Evolutionary conservation across 2,888 invertebrate genomes (phyloP), one percentile per base, ranked within the genome.

Genomic region (Latrodectus hesperus): DNA sequence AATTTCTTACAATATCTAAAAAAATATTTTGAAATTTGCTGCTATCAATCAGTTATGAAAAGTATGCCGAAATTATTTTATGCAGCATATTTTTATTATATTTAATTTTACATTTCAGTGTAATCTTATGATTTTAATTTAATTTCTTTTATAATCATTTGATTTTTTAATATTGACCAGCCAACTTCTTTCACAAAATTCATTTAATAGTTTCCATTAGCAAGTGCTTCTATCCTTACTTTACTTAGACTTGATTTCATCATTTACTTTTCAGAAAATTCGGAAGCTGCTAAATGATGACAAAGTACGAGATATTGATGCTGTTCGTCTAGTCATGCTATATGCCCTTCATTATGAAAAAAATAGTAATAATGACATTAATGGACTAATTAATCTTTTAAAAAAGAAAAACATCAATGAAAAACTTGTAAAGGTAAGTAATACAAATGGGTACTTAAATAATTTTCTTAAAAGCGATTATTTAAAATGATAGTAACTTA

Each of bases 301-400:
- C 60, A 94, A 95, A 84, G 94, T 95, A 14, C 94, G 95, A 14
- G 94, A 96, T 90, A 93, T 95, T 80, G 99, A 99, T 93, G 96
- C 96, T 0, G 94, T 96, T 0, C 95, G 97, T 90, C 93, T 99
- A 81, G 98, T 99, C 0, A 95, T 98, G 92, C 93, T 99, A 52
- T 99, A 99, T 93, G 97, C 97, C 0, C 93, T 99, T 26, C 95
- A 97, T 53, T 99, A 99, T 93, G 98, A 98, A 93, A 95, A 96
- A 90, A 96, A 98, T 92, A 95, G 95, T 78, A 96, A 95, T 92
- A 97, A 97, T 92, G 96, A 96, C 91, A 94, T 97, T 38, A 94
- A 94, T 0, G 94, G 95, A 0, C 94, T 99, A 17, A 92, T 96
- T 84, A 95, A 96, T 71, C 93, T 95, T 71, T 93, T 98, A 86